Conservation (phyloP, 53 echinoderm and acorn worm genomes). For the Mesocentrotus franciscanus region DNA sequence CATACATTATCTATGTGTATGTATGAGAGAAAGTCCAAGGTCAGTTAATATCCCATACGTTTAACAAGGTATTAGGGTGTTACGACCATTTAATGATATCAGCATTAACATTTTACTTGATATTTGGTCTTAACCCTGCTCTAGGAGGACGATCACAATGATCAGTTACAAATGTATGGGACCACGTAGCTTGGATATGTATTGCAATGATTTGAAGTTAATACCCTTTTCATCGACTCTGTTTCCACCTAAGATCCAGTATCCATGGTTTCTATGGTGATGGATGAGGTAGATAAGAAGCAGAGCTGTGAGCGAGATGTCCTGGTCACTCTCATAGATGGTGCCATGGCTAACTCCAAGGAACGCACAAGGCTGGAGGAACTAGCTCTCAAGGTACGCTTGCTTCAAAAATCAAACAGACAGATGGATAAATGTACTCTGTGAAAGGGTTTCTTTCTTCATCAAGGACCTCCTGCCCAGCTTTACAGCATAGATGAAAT, state of each 20-base stretch:
- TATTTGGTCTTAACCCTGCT: no score
- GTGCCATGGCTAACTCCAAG: slow-evolving; percentile 48
- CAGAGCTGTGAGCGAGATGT: slow-evolving; percentile 82
- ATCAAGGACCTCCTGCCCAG: no score
- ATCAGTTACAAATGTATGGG: no score
- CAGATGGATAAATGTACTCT: not conserved
- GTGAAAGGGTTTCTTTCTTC: not conserved
- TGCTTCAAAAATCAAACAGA: not conserved
- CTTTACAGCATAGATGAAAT: no score
- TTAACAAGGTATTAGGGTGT: no score
- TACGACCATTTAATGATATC: no score
- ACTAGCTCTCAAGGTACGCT: slow-evolving; percentile 67
- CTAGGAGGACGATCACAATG: no score
- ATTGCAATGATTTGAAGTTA: not conserved
- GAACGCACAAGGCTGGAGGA: slow-evolving; percentile 61
- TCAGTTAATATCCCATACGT: no score
- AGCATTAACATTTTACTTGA: no score
- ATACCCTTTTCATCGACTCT: not conserved
- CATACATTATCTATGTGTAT: no score
- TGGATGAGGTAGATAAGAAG: slow-evolving; percentile 94
- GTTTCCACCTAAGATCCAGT: slow-evolving; percentile 17
- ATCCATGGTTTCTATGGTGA: slow-evolving; percentile 60
- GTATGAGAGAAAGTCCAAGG: no score
- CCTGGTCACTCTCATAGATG: slow-evolving; percentile 73
- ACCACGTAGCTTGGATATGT: no score